Evolutionary conservation across 1,140 invertebrate genomes (phyloP), one percentile per base, ranked within the genome.

Genomic region (Mya arenaria): DNA sequence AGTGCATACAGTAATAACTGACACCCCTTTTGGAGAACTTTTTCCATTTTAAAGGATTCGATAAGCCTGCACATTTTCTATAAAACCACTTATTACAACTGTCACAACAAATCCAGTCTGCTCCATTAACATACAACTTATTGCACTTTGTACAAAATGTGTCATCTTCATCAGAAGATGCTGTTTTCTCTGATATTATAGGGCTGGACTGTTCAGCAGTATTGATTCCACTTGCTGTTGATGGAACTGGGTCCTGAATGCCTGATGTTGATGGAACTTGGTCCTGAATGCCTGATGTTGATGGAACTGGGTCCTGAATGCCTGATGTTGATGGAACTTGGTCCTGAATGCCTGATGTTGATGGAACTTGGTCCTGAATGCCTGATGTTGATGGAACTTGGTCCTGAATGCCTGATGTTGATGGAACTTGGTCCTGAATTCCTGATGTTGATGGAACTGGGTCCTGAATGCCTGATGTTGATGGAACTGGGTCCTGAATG

Each of bases 81-180:
- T 69, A 28, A 52, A 44, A 69, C 66, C 66, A 73, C 34, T 56
- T 58, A 37, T 58, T 58, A 36, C 71, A 73, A 56, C 44, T 73
- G 28, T 73, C 71, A 58, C 71, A 73, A 58, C 48, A 55, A 34
- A 73, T 73, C 71, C 71, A 73, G 25, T 73, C 71, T 58, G 5
- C 71, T 56, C 55, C 55, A 56, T 73, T 17, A 58, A 37, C 13
- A 58, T 73, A 58, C 1, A 58, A 8, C 23, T 73, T 73, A 58
- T 58, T 37, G n/a, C 52, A 73, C 23, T 73, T 73, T 4, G 17
- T 19, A 58, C 71, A 73, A 34, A 58, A 73, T 28, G 28, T 58
- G 4, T 73, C 55, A 15, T 73, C 52, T 58, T 30, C 55, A 8
- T 73, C 34, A 73, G 30, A 6, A 36, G 48, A 30, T 58, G 30